Conservation (phyloP, 2,888 invertebrate species). For the Camptogramma bilineatum region DNA sequence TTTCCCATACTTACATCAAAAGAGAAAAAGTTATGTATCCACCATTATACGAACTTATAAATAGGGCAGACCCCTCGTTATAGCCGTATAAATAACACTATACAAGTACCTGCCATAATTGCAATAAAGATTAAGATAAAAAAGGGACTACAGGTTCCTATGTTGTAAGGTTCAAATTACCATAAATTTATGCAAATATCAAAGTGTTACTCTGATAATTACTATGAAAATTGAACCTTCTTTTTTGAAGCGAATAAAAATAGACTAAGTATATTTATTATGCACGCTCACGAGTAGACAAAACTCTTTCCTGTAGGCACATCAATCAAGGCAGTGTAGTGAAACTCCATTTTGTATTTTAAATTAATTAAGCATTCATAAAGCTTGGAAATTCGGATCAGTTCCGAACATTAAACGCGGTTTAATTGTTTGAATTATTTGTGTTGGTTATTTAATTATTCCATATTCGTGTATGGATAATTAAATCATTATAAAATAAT, state of each 20-base stretch:
- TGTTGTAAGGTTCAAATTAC: slow-evolving; percentile 6
- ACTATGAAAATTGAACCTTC: background rate
- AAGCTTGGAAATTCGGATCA: slow-evolving; percentile 9
- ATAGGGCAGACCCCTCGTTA: background rate
- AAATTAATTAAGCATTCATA: slow-evolving; percentile 13
- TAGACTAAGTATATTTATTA: slow-evolving; percentile 3
- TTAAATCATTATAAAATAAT: background rate
- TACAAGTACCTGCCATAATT: slow-evolving; percentile 7
- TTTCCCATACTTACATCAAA: background rate
- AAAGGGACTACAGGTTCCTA: background rate
- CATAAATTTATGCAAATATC: slow-evolving; percentile 10
- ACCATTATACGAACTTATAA: slow-evolving; percentile 1
- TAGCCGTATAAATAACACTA: slow-evolving; percentile 7
- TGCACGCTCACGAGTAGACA: slow-evolving; percentile 1
- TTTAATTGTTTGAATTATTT: slow-evolving; percentile 12
- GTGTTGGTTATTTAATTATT: slow-evolving; percentile 10
- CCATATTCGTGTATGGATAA: background rate
- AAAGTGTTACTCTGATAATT: slow-evolving; percentile 5
- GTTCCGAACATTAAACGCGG: slow-evolving; percentile 18
- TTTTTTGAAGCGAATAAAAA: background rate
- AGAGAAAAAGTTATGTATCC: background rate
- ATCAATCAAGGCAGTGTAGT: slow-evolving; percentile 20
- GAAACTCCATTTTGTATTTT: slow-evolving; percentile 27
- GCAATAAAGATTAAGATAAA: slow-evolving; percentile 15
- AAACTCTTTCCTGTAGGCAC: slow-evolving; percentile 16